Conservation (phyloP, 2,797 vertebrate species). For the Sebastes itinus region DNA sequence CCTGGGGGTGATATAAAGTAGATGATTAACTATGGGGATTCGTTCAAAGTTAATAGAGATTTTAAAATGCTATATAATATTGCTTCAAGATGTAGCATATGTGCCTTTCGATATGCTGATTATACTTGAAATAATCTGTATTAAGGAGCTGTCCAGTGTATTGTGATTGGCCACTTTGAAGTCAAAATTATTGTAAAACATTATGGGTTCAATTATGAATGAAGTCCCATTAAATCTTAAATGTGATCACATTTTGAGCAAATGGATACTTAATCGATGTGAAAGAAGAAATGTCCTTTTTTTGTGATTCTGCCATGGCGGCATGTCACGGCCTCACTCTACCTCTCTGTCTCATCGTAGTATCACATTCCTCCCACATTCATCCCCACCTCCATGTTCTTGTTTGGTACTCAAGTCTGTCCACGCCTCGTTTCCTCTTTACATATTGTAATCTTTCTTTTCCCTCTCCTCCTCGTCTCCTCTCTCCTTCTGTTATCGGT, state of each 20-base stretch:
- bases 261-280: background rate
- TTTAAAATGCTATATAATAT: conserved; percentile 22
- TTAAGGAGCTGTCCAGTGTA: background rate
- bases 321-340: background rate
- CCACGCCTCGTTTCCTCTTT: conserved; percentile 41
- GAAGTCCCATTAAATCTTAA: background rate
- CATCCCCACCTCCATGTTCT: conserved; percentile 6
- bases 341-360: background rate
- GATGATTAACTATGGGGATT: conserved; percentile 42
- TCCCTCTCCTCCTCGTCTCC: conserved; percentile 29
- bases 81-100: conserved; percentile 5
- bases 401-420: conserved; percentile 23
- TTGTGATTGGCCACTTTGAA: background rate
- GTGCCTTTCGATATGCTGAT: background rate
- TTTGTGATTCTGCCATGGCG: background rate
- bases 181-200: background rate
- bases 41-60: conserved; percentile 50
- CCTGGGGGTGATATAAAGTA: conserved; percentile 30
- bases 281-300: background rate
- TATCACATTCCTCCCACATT: conserved; percentile 16
- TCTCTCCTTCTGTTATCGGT: conserved; percentile 57
- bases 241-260: background rate
- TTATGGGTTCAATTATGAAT: background rate
- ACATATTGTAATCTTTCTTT: conserved; percentile 57
- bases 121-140: background rate